phyloP scores from a whole-genome alignment of 2,888 invertebrate species.

The Oligia latruncula region DNA sequence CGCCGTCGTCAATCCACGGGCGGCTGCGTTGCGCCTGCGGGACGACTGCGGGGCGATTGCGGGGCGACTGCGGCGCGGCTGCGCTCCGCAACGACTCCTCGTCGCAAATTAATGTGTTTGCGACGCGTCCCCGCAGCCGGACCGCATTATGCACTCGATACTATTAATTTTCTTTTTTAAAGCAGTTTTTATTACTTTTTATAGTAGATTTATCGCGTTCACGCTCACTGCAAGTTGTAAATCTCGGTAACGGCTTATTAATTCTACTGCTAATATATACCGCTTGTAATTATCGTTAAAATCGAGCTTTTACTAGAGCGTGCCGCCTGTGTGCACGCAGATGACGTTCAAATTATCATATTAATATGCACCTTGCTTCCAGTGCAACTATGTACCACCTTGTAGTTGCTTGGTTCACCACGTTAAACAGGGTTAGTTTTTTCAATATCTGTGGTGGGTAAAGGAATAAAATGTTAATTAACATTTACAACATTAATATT shows the following conservation, averaged over 20 bases:
- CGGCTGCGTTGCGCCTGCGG: slow-evolving; percentile 52
- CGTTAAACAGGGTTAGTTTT: neutral
- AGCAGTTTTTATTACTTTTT: slow-evolving; percentile 54
- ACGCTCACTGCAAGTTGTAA: slow-evolving; percentile 49
- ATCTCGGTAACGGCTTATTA: slow-evolving; percentile 61
- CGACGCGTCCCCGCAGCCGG: slow-evolving; percentile 45
- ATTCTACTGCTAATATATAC: slow-evolving; percentile 61
- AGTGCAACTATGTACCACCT: neutral
- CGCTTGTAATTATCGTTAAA: slow-evolving; percentile 47
- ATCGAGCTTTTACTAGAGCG: slow-evolving; percentile 17
- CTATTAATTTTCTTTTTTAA: slow-evolving; percentile 63
- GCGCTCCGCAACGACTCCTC: slow-evolving; percentile 41
- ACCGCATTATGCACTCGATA: slow-evolving; percentile 63
- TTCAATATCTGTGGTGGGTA: no score
- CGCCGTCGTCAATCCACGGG: slow-evolving; percentile 61
- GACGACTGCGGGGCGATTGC: slow-evolving; percentile 46
- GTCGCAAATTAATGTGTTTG: slow-evolving; percentile 61
- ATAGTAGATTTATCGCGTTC: slow-evolving; percentile 51
- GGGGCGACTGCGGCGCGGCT: slow-evolving; percentile 30
- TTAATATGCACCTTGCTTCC: slow-evolving; percentile 7
- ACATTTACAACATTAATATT: neutral
- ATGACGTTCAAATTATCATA: slow-evolving; percentile 34
- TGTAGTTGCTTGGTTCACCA: neutral
- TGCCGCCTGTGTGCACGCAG: slow-evolving; percentile 9
- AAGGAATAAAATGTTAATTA: neutral